These are phyloP conservation scores for Platyura marginata DNA, from an alignment of 1,140 invertebrate species.

Conservation along the genomic window DNA sequence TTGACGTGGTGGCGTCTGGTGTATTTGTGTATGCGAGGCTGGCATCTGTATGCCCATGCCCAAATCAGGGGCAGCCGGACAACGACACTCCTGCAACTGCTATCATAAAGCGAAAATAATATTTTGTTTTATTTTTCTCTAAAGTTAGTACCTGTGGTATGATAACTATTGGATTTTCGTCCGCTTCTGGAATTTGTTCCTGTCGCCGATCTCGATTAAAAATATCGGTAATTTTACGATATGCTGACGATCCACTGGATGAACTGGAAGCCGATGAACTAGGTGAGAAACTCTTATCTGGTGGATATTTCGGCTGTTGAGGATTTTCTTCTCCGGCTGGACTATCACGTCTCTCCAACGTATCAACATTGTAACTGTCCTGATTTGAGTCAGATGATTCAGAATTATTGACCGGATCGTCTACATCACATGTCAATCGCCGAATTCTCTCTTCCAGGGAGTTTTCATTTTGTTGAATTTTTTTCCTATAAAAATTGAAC, in stretches of 20 bases:
- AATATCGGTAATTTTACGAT: conserved; percentile 46
- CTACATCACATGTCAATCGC: conserved; percentile 61
- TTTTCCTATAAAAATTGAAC: conserved; percentile 22
- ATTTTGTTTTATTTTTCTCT: neutral
- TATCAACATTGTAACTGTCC: neutral
- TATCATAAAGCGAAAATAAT: neutral
- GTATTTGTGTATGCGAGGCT: conserved; percentile 19
- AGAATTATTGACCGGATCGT: conserved; percentile 26
- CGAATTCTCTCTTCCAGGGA: conserved; percentile 63
- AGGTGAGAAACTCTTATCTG: conserved; percentile 32
- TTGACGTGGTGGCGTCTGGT: conserved; percentile 21
- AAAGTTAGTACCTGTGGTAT: conserved; percentile 16
- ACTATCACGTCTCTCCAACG: conserved; percentile 24
- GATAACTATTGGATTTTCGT: conserved; percentile 25
- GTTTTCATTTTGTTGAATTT: conserved; percentile 33
- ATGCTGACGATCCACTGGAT: conserved; percentile 36
- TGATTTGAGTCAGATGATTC: neutral
- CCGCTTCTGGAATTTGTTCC: conserved; percentile 23
- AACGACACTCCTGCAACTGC: conserved; percentile 13
- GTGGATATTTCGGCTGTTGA: conserved; percentile 21
- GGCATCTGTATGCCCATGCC: conserved; percentile 31
- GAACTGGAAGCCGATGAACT: conserved; percentile 31
- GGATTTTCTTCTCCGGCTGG: conserved; percentile 31
- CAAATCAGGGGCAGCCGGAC: conserved; percentile 30
- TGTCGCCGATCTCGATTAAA: conserved; percentile 33